Percentiles rank a stretch among this genome's conserved stretches.
These are phyloP conservation scores for Strix uralensis DNA, from an alignment of 2,113 vertebrate genomes.

Conservation along the genomic window DNA sequence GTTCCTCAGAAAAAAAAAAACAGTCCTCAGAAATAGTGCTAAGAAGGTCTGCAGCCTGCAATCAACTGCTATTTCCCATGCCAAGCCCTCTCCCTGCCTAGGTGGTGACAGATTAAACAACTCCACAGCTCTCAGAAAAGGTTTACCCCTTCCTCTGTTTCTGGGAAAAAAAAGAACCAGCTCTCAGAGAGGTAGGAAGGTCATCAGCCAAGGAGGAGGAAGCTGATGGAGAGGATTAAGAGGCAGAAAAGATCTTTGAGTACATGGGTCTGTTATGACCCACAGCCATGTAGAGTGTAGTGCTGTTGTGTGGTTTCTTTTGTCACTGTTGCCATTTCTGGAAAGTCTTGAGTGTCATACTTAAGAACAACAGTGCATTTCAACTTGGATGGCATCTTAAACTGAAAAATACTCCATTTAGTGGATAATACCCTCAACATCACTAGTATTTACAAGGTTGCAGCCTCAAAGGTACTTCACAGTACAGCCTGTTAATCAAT, in stretches of 20 bases:
- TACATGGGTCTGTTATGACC: background rate
- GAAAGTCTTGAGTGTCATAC: background rate
- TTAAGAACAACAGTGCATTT: background rate
- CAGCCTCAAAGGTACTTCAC: background rate
- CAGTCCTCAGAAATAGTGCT: background rate
- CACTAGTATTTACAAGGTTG: background rate
- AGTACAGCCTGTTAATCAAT: background rate
- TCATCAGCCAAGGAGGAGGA: background rate
- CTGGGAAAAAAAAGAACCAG: background rate
- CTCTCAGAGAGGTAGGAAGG: background rate
- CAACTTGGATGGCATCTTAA: background rate
- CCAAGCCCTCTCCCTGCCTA: background rate
- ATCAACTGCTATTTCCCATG: background rate
- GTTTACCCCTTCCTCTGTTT: background rate
- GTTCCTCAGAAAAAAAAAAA: background rate
- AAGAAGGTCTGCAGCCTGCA: rapidly evolving
- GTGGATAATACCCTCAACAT: background rate
- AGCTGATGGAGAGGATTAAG: background rate
- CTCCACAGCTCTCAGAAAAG: background rate
- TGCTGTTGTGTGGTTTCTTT: background rate
- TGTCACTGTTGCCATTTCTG: background rate
- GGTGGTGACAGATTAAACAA: background rate
- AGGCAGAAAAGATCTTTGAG: background rate
- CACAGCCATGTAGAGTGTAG: background rate
- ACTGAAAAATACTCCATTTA: background rate